A percentile compares a stretch with the other conserved stretches of the same genome.
These are phyloP conservation scores for Mystacornis crossleyi DNA, from an alignment of 2,113 vertebrate genomes.

Conservation along the genomic window DNA sequence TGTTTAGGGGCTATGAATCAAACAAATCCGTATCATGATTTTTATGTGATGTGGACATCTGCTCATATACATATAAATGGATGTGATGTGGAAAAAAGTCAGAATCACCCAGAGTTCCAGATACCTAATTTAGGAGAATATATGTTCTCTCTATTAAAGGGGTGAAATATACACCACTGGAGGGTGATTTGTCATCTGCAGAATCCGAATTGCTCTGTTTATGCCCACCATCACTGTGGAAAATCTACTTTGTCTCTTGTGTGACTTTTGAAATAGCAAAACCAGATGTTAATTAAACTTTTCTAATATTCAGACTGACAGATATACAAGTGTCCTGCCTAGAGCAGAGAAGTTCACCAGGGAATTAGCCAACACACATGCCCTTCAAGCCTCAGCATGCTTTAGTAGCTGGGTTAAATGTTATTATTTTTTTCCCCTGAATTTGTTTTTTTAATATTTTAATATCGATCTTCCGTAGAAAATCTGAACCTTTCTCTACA, in stretches of 20 bases:
- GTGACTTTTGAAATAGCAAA: slow-evolving; percentile 2
- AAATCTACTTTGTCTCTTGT: neutral
- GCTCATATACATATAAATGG: neutral
- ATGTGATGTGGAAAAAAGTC: neutral
- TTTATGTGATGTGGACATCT: neutral
- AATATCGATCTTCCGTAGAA: neutral
- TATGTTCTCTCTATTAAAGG: neutral
- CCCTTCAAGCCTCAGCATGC: neutral
- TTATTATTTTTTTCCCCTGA: neutral
- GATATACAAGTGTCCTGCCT: neutral
- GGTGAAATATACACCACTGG: neutral
- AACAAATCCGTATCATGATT: neutral
- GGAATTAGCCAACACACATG: neutral
- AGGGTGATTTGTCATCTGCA: neutral
- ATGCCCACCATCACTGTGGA: neutral
- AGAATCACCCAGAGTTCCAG: neutral
- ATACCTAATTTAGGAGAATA: neutral
- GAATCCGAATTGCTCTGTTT: neutral
- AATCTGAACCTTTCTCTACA: neutral
- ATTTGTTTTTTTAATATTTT: neutral
- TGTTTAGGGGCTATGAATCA: neutral
- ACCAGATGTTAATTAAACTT: neutral
- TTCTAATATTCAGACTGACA: neutral
- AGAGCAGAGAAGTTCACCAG: neutral
- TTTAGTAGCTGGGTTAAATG: neutral